Evolutionary conservation across 2,113 vertebrate species (phyloP).

Genomic region (Prionailurus bengalensis): DNA sequence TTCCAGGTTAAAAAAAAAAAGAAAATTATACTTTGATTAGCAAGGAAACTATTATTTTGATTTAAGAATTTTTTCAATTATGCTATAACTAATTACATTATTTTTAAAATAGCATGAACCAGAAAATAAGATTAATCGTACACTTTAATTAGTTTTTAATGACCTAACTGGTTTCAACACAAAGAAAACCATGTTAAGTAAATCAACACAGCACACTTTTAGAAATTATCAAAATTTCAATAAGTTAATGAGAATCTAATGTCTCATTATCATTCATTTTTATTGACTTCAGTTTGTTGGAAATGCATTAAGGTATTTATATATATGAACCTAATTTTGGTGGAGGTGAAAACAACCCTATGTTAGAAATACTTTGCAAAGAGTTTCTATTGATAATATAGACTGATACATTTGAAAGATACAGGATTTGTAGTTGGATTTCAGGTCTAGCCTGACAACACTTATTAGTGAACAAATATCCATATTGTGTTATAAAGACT

Average conservation of each 20-base stretch:
- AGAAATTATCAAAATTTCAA: conserved; percentile 61
- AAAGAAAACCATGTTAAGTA: conserved; percentile 44
- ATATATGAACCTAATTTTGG: neutral
- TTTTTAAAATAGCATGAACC: conserved; percentile 30
- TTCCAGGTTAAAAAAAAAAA: conserved; percentile 37
- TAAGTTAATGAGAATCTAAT: conserved; percentile 60
- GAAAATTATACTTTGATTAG: conserved; percentile 47
- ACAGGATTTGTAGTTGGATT: neutral
- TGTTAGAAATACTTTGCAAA: neutral
- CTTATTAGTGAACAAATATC: neutral
- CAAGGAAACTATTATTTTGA: conserved; percentile 35
- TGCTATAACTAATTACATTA: conserved; percentile 45
- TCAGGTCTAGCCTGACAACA: neutral
- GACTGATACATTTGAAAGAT: neutral
- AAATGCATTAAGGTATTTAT: conserved; percentile 18
- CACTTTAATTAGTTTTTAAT: conserved; percentile 67
- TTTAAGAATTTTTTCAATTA: conserved; percentile 48
- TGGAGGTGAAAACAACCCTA: neutral
- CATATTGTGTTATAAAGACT: neutral
- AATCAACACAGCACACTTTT: neutral
- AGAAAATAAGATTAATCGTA: conserved; percentile 68
- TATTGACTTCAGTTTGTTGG: conserved; percentile 4
- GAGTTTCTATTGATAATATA: neutral
- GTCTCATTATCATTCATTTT: conserved; percentile 62
- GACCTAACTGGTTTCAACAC: conserved; percentile 36